Base-by-base conservation (phyloP, 2,797 vertebrate genomes). In the Brachyrhaphis roseni region DNA sequence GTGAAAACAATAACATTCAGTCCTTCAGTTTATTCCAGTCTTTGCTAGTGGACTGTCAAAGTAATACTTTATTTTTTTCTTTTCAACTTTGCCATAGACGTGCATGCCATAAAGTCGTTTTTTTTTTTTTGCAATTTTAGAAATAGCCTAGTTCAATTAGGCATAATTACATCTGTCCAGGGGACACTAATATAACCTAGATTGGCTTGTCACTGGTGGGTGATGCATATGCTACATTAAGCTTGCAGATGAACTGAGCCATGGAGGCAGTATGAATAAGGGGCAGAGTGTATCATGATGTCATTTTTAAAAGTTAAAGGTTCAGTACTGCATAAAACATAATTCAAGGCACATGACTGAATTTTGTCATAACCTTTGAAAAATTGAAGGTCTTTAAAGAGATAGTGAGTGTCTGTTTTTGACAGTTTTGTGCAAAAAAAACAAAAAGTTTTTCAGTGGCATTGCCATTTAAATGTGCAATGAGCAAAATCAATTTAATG, bases 271-370 rank as follows among this genome's bases (percentile, higher is more conserved):
- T 78, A 75, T 77, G 77, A 46, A 77, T 77, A n/a, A 75, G 71
- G 74, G 83, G 53, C 64, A 75, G 84, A 72, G 75, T 49, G 66
- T 74, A 72, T 77, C 80, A 28, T 31, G 23, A 76, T 83, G 83
- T 83, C 78, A 81, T 68, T 72, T 81, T 82, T 72, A 77, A 85
- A 87, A 75, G 76, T 81, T 71, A 64, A 85, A 84, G 80, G 88
- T 76, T 76, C 76, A 75, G 79, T 74, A 70, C 55, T 16, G 43
- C 68, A 51, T 77, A 80, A 86, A 87, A 77, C 84, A 31, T 77
- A 5, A 64, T 23, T 51, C 77, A 43, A 78, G 62, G 75, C 76
- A 78, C 78, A 53, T 2, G 49, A 73, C 36, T 28, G 46, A 31
- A 12, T 79, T 73, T 49, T 51, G 51, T 28, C n/a, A 31, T 31